Conservation (phyloP, 2,888 invertebrate genomes). For the Dioctria linearis region DNA sequence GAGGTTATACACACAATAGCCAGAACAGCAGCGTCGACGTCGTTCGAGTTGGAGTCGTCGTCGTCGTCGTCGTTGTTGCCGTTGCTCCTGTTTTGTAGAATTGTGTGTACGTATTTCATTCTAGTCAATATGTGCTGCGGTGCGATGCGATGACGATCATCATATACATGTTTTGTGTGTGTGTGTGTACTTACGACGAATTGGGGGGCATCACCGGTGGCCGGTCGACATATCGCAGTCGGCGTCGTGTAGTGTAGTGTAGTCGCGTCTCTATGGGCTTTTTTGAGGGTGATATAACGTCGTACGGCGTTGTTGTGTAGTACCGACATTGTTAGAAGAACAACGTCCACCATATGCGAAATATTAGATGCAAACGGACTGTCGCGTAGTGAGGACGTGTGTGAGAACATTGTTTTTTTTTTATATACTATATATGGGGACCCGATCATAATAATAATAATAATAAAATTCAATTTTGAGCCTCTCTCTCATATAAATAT, state of each 20-base stretch:
- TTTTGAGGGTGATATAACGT: constrained; percentile 54
- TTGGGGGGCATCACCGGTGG: constrained; percentile 56
- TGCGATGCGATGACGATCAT: too few species aligned
- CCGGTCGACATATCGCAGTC: constrained; percentile 25
- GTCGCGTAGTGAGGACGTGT: constrained; percentile 70
- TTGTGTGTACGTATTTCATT: too few species aligned
- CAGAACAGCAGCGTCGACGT: too few species aligned
- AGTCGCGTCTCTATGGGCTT: constrained; percentile 54
- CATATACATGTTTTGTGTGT: not conserved
- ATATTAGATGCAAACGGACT: constrained; percentile 72
- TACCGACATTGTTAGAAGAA: constrained; percentile 61
- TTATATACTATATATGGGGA: not conserved
- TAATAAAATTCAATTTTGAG: not conserved
- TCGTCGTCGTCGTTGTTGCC: too few species aligned
- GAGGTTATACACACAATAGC: too few species aligned
- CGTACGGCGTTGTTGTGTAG: constrained; percentile 36
- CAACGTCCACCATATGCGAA: constrained; percentile 67
- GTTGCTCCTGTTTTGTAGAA: too few species aligned
- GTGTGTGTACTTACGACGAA: not conserved
- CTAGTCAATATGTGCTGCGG: too few species aligned
- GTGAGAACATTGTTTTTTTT: constrained; percentile 15
- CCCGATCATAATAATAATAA: constrained; percentile 8
- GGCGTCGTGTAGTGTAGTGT: not conserved
- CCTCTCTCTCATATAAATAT: not conserved
- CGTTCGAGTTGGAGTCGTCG: too few species aligned